Evolutionary conservation across 2,888 invertebrate genomes (phyloP), one percentile per base, ranked within the genome.

Genomic region (Xestoiulus laeticollis): DNA sequence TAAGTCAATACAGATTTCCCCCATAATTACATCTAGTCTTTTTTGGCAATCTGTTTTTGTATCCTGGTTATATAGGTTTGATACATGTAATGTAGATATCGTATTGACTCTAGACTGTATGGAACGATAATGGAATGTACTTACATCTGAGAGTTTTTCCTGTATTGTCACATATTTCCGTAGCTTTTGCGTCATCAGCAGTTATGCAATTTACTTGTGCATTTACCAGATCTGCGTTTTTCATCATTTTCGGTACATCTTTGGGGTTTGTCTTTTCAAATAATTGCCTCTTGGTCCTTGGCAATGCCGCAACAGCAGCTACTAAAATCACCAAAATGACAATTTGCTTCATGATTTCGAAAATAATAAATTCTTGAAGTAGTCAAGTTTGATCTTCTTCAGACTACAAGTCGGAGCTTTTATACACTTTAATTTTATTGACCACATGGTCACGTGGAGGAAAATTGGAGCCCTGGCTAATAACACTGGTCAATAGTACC

Each of bases 401-500:
- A n/a, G n/a, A 19, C 19, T 59, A 2, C n/a, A 19, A 14, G n/a
- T n/a, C n/a, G 1, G 59, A n/a, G 59, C 59, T n/a, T 59, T 59
- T 59, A 59, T 59, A 59, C n/a, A 5, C 5, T 59, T n/a, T 5
- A n/a, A 14, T 16, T n/a, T 1, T 5, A n/a, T 59, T 59, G 59
- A 59, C 59, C 59, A 59, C 59, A 3, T 3, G n/a, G n/a, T 59
- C 59, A 59, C 59, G 59, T 59, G 59, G 19, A n/a, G 19, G n/a
- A n/a, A n/a, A 59, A 19, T 43, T n/a, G 59, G 19, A 6, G 59
- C 59, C 59, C 19, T 59, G n/a, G n/a, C n/a, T 59, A 14, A 19
- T n/a, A 59, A 59, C n/a, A 59, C 59, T 59, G 59, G 59, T 59
- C 59, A 59, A 59, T 48, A 48, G 48, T 16, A 48, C 48, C 59